Conservation (phyloP, 2,888 invertebrate species). For the Chymomyza procnemis region DNA sequence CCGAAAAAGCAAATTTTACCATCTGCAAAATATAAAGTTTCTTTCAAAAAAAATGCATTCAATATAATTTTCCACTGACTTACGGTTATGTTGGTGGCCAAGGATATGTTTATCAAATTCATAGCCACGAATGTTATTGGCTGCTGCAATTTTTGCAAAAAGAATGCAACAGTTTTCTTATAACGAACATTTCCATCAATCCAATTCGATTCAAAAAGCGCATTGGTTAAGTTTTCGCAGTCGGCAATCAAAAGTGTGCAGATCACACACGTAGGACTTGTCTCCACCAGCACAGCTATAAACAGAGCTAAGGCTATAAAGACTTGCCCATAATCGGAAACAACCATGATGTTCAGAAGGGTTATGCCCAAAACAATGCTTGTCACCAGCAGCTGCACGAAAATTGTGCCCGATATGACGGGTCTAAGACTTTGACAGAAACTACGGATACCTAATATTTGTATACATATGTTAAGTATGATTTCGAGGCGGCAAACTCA, state of each 20-base stretch:
- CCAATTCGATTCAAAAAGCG: constrained; percentile 46
- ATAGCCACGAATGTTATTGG: constrained; percentile 35
- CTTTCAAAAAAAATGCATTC: neutral
- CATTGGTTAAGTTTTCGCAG: constrained; percentile 30
- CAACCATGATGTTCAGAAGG: constrained; percentile 35
- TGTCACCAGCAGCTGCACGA: constrained; percentile 40
- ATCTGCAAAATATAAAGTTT: constrained; percentile 24
- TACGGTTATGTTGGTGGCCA: constrained; percentile 41
- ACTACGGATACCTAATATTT: constrained; percentile 5
- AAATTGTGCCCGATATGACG: constrained; percentile 43
- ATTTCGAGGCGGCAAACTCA: constrained; percentile 1
- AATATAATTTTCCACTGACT: constrained; percentile 1
- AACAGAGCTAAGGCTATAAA: constrained; percentile 30
- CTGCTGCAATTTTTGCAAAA: constrained; percentile 40
- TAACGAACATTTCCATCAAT: constrained; percentile 29
- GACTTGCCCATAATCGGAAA: constrained; percentile 25
- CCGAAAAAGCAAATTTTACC: constrained; percentile 45
- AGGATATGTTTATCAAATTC: constrained; percentile 42
- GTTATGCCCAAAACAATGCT: constrained; percentile 34
- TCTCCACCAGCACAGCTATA: constrained; percentile 32
- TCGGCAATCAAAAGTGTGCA: constrained; percentile 38
- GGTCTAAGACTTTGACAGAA: constrained; percentile 33
- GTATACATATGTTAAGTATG: too few relatives aligned
- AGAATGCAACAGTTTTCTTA: constrained; percentile 30
- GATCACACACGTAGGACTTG: constrained; percentile 39